A percentile compares a stretch with the other conserved stretches of the same genome.
phyloP scores from a whole-genome alignment of 2,113 vertebrate species.

The Furnarius figulus region DNA sequence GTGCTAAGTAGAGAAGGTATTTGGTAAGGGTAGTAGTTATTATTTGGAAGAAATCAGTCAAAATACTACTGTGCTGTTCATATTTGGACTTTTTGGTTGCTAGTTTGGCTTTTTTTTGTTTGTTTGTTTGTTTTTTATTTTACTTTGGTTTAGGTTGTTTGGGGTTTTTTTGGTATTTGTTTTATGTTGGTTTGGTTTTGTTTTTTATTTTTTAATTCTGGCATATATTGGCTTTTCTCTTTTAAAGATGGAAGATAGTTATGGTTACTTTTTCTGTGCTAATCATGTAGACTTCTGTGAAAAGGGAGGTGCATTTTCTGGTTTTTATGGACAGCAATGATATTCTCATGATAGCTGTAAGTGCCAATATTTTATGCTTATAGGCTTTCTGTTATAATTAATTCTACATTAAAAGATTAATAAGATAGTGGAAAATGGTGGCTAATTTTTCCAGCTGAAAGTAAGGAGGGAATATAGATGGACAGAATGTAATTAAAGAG shows the following conservation, averaged over 20 bases:
- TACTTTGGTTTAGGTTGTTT: neutral
- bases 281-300: neutral
- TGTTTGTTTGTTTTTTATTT: too few species aligned
- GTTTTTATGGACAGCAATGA: neutral
- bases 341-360: neutral
- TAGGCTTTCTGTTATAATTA: constrained; percentile 32
- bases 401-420: constrained; percentile 39
- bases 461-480: constrained; percentile 17
- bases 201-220: neutral
- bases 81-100: neutral
- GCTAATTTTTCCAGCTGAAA: constrained; percentile 42
- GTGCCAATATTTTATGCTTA: neutral
- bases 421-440: constrained; percentile 27
- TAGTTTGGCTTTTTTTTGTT: rapidly evolving
- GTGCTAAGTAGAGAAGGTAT: neutral
- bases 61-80: neutral
- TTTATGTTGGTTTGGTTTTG: neutral
- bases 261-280: neutral
- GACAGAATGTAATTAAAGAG: constrained; percentile 42
- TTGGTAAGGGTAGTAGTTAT: neutral
- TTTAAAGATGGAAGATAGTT: neutral
- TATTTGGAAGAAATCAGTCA: neutral
- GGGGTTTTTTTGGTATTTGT: neutral
- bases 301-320: neutral
- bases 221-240: neutral